phyloP scores from a whole-genome alignment of 2,113 vertebrate species.

The Talpa occidentalis region DNA sequence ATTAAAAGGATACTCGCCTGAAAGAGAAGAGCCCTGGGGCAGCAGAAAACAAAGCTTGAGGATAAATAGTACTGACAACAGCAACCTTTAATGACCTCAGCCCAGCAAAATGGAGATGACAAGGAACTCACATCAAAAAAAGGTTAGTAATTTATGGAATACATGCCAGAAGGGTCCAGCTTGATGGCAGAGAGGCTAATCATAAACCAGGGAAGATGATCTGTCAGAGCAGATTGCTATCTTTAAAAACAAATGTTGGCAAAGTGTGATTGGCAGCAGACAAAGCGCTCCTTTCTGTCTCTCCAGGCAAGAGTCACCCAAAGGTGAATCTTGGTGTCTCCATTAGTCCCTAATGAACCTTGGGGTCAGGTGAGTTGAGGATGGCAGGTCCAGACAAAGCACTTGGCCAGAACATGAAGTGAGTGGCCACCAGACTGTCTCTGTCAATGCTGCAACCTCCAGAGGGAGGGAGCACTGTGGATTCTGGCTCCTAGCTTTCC shows the following conservation, averaged over 20 bases:
- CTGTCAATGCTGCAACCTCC: neutral
- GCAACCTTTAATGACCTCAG: conserved; percentile 76
- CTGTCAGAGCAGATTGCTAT: conserved; percentile 65
- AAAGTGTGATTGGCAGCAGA: conserved; percentile 50
- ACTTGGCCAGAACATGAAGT: neutral
- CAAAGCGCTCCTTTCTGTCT: conserved; percentile 17
- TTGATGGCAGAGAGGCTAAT: conserved; percentile 48
- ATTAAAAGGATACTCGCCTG: conserved; percentile 72
- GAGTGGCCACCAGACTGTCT: neutral
- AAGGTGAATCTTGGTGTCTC: neutral
- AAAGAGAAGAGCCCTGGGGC: conserved; percentile 51
- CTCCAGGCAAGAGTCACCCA: neutral
- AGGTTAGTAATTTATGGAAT: conserved; percentile 72
- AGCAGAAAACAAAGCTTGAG: conserved; percentile 71
- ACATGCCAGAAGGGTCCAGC: conserved; percentile 49
- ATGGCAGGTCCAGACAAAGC: neutral
- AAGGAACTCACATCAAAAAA: conserved; percentile 67
- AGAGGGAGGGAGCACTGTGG: neutral
- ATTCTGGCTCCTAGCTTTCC: neutral
- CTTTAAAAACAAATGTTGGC: conserved; percentile 67
- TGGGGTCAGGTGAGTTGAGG: neutral
- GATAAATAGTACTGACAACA: conserved; percentile 76
- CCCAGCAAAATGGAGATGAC: conserved; percentile 64
- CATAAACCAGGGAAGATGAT: conserved; percentile 63
- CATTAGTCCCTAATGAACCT: conserved; percentile 22